A percentile compares a stretch with the other conserved stretches of the same genome.
Evolutionary conservation across 2,888 invertebrate species (phyloP).

Genomic region (Spilarctia lutea): DNA sequence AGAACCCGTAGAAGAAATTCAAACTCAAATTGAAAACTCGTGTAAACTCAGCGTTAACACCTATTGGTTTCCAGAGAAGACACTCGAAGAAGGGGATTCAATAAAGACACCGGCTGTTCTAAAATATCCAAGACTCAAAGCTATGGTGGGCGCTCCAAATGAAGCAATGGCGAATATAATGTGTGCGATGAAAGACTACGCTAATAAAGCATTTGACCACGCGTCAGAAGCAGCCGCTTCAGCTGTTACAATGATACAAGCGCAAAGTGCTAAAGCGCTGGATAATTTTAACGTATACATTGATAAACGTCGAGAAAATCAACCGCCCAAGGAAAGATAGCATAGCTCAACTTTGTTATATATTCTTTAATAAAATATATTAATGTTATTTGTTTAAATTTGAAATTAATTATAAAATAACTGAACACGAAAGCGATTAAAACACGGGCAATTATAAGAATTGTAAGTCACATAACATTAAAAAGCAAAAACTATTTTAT

Average conservation of each 20-base stretch:
- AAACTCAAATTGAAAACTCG: neutral
- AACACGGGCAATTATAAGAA: neutral
- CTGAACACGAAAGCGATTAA: neutral
- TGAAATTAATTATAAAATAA: neutral
- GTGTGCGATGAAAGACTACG: slow-evolving; percentile 1
- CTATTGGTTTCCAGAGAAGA: slow-evolving; percentile 11
- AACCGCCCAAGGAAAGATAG: slow-evolving; percentile 12
- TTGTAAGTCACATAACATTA: neutral
- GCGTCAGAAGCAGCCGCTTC: slow-evolving; percentile 12
- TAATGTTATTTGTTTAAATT: slow-evolving; percentile 10
- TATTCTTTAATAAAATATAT: neutral
- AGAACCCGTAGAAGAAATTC: slow-evolving; percentile 3
- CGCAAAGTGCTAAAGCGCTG: slow-evolving; percentile 2
- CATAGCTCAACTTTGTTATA: neutral
- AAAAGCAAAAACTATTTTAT: neutral
- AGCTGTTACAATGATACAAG: slow-evolving; percentile 6
- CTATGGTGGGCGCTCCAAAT: slow-evolving; percentile 5
- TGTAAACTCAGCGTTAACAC: neutral
- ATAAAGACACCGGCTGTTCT: neutral
- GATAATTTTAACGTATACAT: slow-evolving; percentile 11
- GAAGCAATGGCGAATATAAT: neutral
- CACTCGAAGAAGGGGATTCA: slow-evolving; percentile 8
- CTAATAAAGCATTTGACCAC: slow-evolving; percentile 12
- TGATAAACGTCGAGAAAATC: slow-evolving; percentile 2
- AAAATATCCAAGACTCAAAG: slow-evolving; percentile 21